phyloP scores from a whole-genome alignment of 2,113 vertebrate species.

The Hippocampus barbouri region DNA sequence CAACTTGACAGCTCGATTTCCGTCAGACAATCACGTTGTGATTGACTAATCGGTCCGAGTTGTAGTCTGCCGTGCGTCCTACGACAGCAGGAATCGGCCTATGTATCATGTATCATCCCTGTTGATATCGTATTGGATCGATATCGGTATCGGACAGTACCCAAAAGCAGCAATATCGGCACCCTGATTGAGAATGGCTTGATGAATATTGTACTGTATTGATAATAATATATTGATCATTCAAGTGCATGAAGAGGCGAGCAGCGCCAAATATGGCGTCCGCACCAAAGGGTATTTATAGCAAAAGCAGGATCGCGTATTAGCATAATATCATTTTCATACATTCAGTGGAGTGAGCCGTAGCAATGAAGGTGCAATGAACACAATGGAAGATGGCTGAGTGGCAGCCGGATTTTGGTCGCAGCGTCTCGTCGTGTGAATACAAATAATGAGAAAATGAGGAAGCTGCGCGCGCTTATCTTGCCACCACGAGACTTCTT shows the following conservation, averaged over 20 bases:
- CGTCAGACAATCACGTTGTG: no score
- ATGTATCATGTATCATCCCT: no score
- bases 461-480: background rate
- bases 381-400: conserved; percentile 21
- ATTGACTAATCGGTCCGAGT: no score
- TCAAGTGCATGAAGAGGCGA: background rate
- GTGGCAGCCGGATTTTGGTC: conserved; percentile 17
- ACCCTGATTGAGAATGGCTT: no score
- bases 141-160: no score
- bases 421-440: background rate
- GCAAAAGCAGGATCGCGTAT: background rate
- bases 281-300: conserved; percentile 11
- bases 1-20: background rate
- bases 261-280: background rate
- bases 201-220: no score
- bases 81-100: no score
- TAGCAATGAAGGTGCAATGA: conserved; percentile 1
- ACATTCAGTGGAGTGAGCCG: conserved; percentile 8
- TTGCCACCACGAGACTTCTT: background rate
- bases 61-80: no score
- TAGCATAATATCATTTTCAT: conserved; percentile 36
- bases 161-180: no score
- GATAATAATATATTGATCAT: no score
- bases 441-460: conserved; percentile 5
- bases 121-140: no score